Base-by-base conservation (phyloP, 2,888 invertebrate species). In the Pammene aurita region DNA sequence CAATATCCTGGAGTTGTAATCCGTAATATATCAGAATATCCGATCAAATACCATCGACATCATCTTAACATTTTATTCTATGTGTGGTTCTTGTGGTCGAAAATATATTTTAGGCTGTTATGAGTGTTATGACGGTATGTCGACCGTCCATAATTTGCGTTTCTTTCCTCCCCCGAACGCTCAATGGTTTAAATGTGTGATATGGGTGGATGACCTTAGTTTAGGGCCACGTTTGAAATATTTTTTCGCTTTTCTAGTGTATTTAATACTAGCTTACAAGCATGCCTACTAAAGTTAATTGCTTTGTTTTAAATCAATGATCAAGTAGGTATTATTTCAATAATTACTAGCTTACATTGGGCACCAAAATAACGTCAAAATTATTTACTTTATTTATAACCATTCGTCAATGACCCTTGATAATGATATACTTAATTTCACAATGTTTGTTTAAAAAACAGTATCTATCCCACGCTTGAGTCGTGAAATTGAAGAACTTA, bases 51-150 rank as follows among this genome's bases (percentile, higher is more conserved):
- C 41, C 65, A 13, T 11, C 16, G 38, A 57, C 42, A 52, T 42
- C 35, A 60, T 34, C 54, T 46, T 60, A 66, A 61, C 60, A n/a
- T 66, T 57, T 57, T 66, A 60, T 60, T 66, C 16, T 48, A 57
- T 66, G 34, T 50, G 58, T 50, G 14, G 44, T 54, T 16, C 16
- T 44, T 41, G 14, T 14, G 66, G 42, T 18, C 60, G 35, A 52
- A 58, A 42, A 54, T 60, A 44, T n/a, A n/a, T n/a, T 44, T 46
- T 46, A 10, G 60, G 14, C 5, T 26, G 58, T 54, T 54, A 66
- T 4, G 26, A 26, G 26, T 26, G n/a, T n/a, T n/a, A n/a, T 54
- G 52, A 50, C 50, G 56, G 35, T n/a, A n/a, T 50, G 50, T 58
- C 26, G 34, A 34, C 57, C 46, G 50, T 41, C 34, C 41, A 6